Conservation (phyloP, 2,797 vertebrate genomes). For the Etheostoma perlongum region DNA sequence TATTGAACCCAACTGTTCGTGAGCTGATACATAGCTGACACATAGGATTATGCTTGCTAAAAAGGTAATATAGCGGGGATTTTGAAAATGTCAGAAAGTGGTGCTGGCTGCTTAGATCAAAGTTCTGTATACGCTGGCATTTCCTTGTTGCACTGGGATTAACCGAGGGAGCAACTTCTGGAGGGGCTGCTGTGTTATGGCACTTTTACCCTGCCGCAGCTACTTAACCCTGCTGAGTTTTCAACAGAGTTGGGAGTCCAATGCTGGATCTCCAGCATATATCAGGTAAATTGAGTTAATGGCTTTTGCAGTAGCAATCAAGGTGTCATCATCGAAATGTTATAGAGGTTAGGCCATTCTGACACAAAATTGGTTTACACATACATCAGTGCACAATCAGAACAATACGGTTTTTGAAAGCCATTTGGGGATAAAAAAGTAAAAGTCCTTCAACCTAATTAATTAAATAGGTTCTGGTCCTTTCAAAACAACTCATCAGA, state of each 20-base stretch:
- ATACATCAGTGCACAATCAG: constrained; percentile 2
- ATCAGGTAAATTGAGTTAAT: constrained; percentile 17
- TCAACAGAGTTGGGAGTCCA: constrained; percentile 43
- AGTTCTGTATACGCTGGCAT: constrained; percentile 33
- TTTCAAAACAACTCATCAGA: neutral
- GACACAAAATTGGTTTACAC: constrained; percentile 18
- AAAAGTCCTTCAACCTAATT: neutral
- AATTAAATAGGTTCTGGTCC: neutral
- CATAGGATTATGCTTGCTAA: constrained; percentile 35
- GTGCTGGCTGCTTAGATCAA: constrained; percentile 40
- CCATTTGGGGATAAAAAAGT: neutral
- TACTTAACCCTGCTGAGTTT: constrained; percentile 60
- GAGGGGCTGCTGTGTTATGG: constrained; percentile 34
- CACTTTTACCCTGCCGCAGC: constrained; percentile 31
- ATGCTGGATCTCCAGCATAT: constrained; percentile 11
- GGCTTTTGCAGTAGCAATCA: constrained; percentile 28
- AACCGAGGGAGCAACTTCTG: constrained; percentile 34
- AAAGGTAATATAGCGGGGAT: constrained; percentile 41
- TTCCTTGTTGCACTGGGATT: constrained; percentile 51
- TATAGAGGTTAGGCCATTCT: neutral
- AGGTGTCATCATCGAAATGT: constrained; percentile 22
- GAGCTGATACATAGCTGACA: neutral
- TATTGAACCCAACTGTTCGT: neutral
- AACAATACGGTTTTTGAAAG: neutral
- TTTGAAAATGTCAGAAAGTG: constrained; percentile 45